Evolutionary conservation across 2,113 vertebrate species (phyloP).

Genomic region (Pachypanchax playfairii): DNA sequence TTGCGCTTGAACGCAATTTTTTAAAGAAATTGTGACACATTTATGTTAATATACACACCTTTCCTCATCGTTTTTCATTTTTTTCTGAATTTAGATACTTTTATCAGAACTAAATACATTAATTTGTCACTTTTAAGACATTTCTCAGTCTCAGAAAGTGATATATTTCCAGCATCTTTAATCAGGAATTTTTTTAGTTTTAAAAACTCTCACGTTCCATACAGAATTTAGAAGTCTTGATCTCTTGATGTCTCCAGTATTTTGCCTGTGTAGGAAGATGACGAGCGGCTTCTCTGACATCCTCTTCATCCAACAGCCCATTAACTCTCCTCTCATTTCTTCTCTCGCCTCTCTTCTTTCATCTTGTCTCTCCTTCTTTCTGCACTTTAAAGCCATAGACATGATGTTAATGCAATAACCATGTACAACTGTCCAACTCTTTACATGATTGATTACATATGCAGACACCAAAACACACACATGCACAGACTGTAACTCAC

Average conservation of each 20-base stretch:
- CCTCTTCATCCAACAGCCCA: slow-evolving; percentile 54
- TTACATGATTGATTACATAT: slow-evolving; percentile 61
- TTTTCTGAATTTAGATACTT: no score
- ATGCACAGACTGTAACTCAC: slow-evolving; percentile 15
- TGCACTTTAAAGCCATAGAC: slow-evolving; percentile 44
- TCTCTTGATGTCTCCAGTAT: slow-evolving; percentile 30
- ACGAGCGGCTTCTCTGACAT: slow-evolving; percentile 24
- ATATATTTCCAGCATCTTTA: no score
- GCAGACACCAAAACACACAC: slow-evolving; percentile 41
- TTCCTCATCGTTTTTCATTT: no score
- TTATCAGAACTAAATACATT: no score
- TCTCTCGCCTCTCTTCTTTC: slow-evolving; percentile 39
- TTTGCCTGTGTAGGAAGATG: slow-evolving; percentile 38
- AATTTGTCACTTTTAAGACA: no score
- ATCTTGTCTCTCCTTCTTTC: slow-evolving; percentile 46
- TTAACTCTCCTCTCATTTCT: slow-evolving; percentile 41
- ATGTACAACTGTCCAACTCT: slow-evolving; percentile 55
- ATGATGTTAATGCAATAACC: slow-evolving; percentile 67
- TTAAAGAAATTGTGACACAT: no score
- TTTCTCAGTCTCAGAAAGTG: no score
- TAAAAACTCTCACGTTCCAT: no score
- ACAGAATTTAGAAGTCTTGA: slow-evolving; percentile 1
- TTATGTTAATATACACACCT: no score
- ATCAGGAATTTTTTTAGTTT: no score
- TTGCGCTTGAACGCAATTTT: no score